These are phyloP conservation scores for Girardia tigrina DNA, from an alignment of 2,888 invertebrate species.

Conservation along the genomic window DNA sequence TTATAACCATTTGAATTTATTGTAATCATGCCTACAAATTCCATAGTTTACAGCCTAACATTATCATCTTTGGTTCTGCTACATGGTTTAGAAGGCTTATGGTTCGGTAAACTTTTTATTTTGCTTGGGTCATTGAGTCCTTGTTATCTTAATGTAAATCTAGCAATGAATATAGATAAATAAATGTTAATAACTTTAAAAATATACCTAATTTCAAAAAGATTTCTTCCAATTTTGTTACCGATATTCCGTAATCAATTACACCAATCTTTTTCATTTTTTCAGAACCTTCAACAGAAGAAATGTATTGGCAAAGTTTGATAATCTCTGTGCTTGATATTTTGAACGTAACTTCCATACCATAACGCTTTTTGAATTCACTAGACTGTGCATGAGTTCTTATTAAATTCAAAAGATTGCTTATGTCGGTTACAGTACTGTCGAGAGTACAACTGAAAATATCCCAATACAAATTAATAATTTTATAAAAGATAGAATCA, in stretches of 20 bases:
- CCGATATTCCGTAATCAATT: background rate
- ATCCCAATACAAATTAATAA: background rate
- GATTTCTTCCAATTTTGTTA: slow-evolving; percentile 10
- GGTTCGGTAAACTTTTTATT: too few species aligned
- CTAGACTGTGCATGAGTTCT: slow-evolving; percentile 24
- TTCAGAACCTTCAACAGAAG: background rate
- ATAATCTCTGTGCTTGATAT: background rate
- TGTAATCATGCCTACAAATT: too few species aligned
- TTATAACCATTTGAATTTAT: too few species aligned
- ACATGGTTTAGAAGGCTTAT: too few species aligned
- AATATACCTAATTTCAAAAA: background rate
- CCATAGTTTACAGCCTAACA: too few species aligned
- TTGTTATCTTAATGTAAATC: too few species aligned
- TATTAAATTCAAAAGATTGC: background rate
- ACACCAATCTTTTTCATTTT: slow-evolving; percentile 2
- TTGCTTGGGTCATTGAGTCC: too few species aligned
- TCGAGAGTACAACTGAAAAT: background rate
- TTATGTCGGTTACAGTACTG: background rate
- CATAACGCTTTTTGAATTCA: slow-evolving; percentile 38
- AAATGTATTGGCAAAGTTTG: background rate
- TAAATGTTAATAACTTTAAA: too few species aligned
- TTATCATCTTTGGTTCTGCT: too few species aligned
- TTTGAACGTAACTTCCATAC: slow-evolving; percentile 54
- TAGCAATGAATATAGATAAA: too few species aligned
- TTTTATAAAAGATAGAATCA: too few species aligned